phyloP scores from a whole-genome alignment of 2,888 invertebrate species.

The Odontothrips loti region DNA sequence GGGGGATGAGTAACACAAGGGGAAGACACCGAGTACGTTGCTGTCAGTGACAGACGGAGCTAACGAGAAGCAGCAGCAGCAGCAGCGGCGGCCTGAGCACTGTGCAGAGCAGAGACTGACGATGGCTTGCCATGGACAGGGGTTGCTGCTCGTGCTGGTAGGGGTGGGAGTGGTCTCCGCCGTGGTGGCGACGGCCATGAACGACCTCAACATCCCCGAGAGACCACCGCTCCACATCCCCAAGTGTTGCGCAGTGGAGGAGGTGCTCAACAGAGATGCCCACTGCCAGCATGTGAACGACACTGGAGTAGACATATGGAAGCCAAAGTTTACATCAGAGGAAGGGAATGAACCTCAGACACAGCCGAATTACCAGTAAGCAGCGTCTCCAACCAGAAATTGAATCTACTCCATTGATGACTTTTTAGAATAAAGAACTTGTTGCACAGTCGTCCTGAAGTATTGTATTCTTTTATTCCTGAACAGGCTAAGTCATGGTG shows the following conservation, averaged over 20 bases:
- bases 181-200: neutral
- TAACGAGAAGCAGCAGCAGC: too few relatives aligned
- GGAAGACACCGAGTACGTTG: neutral
- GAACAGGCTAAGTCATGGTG: constrained; percentile 55
- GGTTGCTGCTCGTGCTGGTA: too few relatives aligned
- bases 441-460: too few relatives aligned
- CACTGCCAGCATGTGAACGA: constrained; percentile 30
- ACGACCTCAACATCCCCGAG: neutral
- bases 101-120: too few relatives aligned
- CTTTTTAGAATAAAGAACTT: too few relatives aligned
- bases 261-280: neutral
- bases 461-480: constrained; percentile 43
- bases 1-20: neutral
- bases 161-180: too few relatives aligned
- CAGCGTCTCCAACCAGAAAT: neutral
- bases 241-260: constrained; percentile 29
- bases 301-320: constrained; percentile 47
- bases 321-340: constrained; percentile 61
- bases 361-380: neutral
- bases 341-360: constrained; percentile 47
- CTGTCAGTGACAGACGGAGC: neutral
- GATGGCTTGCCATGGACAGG: too few relatives aligned
- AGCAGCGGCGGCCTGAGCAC: too few relatives aligned
- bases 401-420: too few relatives aligned
- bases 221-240: neutral